These are phyloP conservation scores for Tenualosa ilisha DNA, from an alignment of 2,797 vertebrate species.

Conservation along the genomic window DNA sequence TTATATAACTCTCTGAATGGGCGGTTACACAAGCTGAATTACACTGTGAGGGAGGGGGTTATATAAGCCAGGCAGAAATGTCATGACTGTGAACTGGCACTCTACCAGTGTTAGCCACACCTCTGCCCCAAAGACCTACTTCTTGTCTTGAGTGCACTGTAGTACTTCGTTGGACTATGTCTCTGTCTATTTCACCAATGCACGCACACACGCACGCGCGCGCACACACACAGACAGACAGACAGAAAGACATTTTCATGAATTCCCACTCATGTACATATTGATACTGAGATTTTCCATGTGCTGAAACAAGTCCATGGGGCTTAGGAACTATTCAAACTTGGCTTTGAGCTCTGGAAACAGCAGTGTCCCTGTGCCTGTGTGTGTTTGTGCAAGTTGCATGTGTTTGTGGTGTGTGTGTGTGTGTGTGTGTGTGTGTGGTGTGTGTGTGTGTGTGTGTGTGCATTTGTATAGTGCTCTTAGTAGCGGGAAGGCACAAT, in stretches of 20 bases:
- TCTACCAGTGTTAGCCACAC: conserved; percentile 34
- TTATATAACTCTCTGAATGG: conserved; percentile 73
- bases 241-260: neutral
- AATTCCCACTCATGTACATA: neutral
- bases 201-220: neutral
- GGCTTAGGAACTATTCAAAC: neutral
- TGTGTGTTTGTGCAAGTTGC: conserved; percentile 21
- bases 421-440: neutral
- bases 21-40: conserved; percentile 76
- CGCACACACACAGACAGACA: neutral
- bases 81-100: conserved; percentile 49
- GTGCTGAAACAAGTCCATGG: neutral
- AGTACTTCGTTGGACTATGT: neutral
- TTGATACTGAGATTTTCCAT: neutral
- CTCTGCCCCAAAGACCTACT: conserved; percentile 38
- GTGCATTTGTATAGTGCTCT: conserved; percentile 36
- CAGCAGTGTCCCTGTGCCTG: conserved; percentile 23
- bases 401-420: conserved; percentile 38
- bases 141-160: neutral
- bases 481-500: conserved; percentile 54
- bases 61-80: conserved; percentile 73
- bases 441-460: conserved; percentile 1
- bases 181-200: neutral
- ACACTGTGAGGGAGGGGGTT: conserved; percentile 68
- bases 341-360: neutral